Conservation (phyloP, 2,797 vertebrate genomes). For the Melanotaenia boesemani region DNA sequence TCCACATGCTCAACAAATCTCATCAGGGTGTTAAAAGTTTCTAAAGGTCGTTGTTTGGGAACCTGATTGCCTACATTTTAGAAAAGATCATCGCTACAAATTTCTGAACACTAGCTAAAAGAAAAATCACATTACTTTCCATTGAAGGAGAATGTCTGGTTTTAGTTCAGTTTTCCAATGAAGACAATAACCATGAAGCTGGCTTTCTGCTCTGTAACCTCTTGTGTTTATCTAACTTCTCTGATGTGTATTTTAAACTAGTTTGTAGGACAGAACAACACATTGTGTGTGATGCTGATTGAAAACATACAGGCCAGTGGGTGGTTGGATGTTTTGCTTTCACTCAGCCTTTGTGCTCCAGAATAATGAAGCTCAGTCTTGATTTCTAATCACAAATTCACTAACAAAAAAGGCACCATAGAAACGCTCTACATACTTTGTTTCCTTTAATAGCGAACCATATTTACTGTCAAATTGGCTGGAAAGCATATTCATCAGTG, state of each 20-base stretch:
- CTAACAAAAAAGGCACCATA: conserved; percentile 6
- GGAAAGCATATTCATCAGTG: conserved; percentile 22
- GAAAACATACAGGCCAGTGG: conserved; percentile 16
- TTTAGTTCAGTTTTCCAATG: background rate
- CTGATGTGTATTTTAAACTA: conserved; percentile 4
- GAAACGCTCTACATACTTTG: background rate
- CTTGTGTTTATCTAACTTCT: background rate
- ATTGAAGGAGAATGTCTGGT: background rate
- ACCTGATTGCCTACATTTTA: background rate
- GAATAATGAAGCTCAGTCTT: conserved; percentile 52
- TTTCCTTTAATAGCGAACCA: background rate
- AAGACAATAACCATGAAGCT: background rate
- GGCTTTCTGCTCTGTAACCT: conserved; percentile 9
- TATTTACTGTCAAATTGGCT: conserved; percentile 32
- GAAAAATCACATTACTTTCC: background rate
- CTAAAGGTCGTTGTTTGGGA: background rate
- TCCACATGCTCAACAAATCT: background rate
- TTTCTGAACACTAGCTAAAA: background rate
- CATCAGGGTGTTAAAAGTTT: background rate
- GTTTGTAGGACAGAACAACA: conserved; percentile 21
- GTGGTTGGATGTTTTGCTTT: conserved; percentile 41
- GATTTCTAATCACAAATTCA: conserved; percentile 28
- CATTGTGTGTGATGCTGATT: conserved; percentile 24
- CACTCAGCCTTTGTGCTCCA: conserved; percentile 31
- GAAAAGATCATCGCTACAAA: too few species aligned